Base-by-base conservation (phyloP, 2,797 vertebrate species). In the Capromys pilorides region DNA sequence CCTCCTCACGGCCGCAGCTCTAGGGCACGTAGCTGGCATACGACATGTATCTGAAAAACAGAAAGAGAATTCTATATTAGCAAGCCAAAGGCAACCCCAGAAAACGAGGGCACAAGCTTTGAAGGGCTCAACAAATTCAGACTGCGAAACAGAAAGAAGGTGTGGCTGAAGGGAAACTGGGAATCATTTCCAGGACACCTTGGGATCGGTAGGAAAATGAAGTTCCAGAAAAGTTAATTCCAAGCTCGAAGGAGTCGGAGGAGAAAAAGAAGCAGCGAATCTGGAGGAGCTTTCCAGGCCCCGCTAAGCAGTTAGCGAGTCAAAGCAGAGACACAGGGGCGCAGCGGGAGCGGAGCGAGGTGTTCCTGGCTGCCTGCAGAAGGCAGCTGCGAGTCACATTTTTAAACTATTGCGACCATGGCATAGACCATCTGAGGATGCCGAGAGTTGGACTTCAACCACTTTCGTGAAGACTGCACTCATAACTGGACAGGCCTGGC, bases 21-120 rank as follows among this genome's bases (percentile, higher is more conserved):
- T 18, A 10, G 0, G 22, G 49, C 31, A 21, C 0, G 1, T 4
- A 41, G 31, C 6, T n/a, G 33, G 1, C 13, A 11, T 36, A 45
- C 24, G n/a, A 1, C 26, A 57, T 59, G 28, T 39, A 54, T 26
- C 19, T 13, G 2, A 54, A 39, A 45, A 28, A 77, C 28, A n/a
- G 6, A 86, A 54, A 86, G 21, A n/a, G 22, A 31, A 5, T 19
- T 16, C 64, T 59, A 1, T 41, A 21, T 78, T n/a, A 79, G 11
- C 71, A 14, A 57, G 13, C 28, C 18, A 18, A 73, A 81, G 12
- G n/a, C 39, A 36, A 73, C 79, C 2, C 7, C 49, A 57, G 39
- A 12, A 19, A 19, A 67, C 4, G 16, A 78, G 0, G n/a, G 24
- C 9, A 41, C 6, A 26, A 2, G 71, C 81, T 79, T 45, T 86